Evolutionary conservation across 2,888 invertebrate genomes (phyloP).

Genomic region (Euspilapteryx auroguttella): DNA sequence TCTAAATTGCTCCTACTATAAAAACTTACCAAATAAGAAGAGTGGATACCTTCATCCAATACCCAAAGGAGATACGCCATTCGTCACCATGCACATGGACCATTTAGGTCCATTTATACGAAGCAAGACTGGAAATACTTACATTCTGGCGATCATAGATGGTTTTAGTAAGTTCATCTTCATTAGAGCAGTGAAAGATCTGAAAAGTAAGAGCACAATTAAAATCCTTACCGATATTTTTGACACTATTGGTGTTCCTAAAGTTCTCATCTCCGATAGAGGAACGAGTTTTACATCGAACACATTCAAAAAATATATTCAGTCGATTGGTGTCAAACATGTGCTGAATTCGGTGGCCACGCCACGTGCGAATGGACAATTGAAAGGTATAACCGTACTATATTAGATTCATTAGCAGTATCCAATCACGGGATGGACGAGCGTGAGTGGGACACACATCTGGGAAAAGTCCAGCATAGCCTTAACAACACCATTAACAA

Average conservation of each 20-base stretch:
- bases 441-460: slow-evolving; percentile 6
- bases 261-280: slow-evolving; percentile 5
- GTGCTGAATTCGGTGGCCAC: slow-evolving; percentile 9
- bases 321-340: slow-evolving; percentile 6
- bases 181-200: slow-evolving; percentile 4
- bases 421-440: slow-evolving; percentile 1
- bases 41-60: slow-evolving; percentile 1
- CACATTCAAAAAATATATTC: slow-evolving; percentile 3
- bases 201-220: slow-evolving; percentile 6
- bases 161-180: slow-evolving; percentile 7
- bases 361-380: slow-evolving; percentile 9
- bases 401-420: slow-evolving; percentile 5
- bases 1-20: slow-evolving; percentile 3
- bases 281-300: slow-evolving; percentile 6
- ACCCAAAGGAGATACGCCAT: slow-evolving; percentile 1
- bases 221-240: slow-evolving; percentile 5
- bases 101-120: slow-evolving; percentile 9
- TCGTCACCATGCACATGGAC: slow-evolving; percentile 8
- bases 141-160: slow-evolving; percentile 6
- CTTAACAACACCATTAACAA: slow-evolving; percentile 9
- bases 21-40: neutral
- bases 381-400: slow-evolving; percentile 8
- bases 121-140: slow-evolving; percentile 3
- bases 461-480: slow-evolving; percentile 7
- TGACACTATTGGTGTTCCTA: slow-evolving; percentile 3